These are phyloP conservation scores for Atta texana DNA, from an alignment of 1,140 invertebrate species.

Conservation along the genomic window DNA sequence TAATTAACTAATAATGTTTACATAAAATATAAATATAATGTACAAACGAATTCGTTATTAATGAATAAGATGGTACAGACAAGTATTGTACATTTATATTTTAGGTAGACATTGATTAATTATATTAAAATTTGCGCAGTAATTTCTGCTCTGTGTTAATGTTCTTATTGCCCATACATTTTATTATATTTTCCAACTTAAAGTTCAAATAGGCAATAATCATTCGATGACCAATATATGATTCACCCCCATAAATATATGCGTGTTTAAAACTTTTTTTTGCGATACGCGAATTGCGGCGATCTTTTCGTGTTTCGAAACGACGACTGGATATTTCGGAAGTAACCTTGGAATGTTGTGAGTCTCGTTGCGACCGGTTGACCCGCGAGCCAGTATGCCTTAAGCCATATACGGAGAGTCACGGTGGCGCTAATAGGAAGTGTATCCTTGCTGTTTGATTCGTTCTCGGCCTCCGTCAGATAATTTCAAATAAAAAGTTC, in stretches of 20 bases:
- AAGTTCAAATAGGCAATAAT: not conserved
- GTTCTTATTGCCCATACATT: too few species aligned
- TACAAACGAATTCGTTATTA: too few species aligned
- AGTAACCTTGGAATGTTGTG: conserved; percentile 48
- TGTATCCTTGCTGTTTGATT: conserved; percentile 70
- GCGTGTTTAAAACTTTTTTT: not conserved
- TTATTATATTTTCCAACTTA: too few species aligned
- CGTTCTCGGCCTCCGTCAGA: conserved; percentile 62
- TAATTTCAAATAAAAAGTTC: conserved; percentile 70
- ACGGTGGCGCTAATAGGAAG: conserved; percentile 75
- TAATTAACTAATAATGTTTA: too few species aligned
- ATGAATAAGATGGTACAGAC: too few species aligned
- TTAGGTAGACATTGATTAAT: too few species aligned
- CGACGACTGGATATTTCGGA: conserved; percentile 56
- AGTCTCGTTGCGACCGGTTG: conserved; percentile 51
- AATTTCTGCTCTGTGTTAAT: too few species aligned
- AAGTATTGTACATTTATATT: too few species aligned
- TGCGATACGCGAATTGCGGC: not conserved
- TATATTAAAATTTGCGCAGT: too few species aligned
- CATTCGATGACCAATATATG: not conserved
- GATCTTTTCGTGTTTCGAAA: conserved; percentile 31
- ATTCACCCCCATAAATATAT: not conserved
- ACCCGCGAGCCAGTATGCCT: conserved; percentile 44
- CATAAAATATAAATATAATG: too few species aligned
- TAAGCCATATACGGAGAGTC: conserved; percentile 62